phyloP scores from a whole-genome alignment of 64 coral and sea anemone genomes.

The Exaiptasia diaphana region DNA sequence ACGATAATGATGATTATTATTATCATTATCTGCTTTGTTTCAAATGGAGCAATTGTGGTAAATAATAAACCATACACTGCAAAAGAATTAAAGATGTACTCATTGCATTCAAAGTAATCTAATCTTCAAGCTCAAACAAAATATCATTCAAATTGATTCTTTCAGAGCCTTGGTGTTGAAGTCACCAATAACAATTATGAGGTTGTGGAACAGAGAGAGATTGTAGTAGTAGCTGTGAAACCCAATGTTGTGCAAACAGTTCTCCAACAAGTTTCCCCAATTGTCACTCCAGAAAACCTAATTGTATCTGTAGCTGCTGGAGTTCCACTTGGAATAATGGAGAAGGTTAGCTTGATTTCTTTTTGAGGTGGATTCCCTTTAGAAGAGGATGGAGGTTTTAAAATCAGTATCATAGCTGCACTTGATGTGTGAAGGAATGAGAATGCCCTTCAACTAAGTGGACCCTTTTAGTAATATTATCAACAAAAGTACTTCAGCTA shows the following conservation, averaged over 20 bases:
- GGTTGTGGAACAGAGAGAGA: slow-evolving; percentile 11
- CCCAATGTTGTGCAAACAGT: slow-evolving; percentile 10
- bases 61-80: too few relatives aligned
- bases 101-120: too few relatives aligned
- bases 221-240: slow-evolving; percentile 48
- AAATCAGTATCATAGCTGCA: neutral
- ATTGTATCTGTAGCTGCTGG: slow-evolving; percentile 43
- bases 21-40: too few relatives aligned
- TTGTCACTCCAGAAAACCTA: slow-evolving; percentile 42
- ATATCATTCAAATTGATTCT: too few relatives aligned
- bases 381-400: neutral
- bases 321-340: slow-evolving; percentile 24
- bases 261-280: slow-evolving; percentile 23
- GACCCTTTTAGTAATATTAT: too few relatives aligned
- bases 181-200: slow-evolving; percentile 23
- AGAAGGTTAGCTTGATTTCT: slow-evolving; percentile 17
- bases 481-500: too few relatives aligned
- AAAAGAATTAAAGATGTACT: too few relatives aligned
- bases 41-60: too few relatives aligned
- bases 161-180: slow-evolving; percentile 42
- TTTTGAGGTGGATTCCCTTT: neutral
- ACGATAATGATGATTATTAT: too few relatives aligned
- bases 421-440: neutral
- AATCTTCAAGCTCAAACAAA: too few relatives aligned
- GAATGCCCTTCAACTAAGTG: neutral